A percentile compares a stretch with the other conserved stretches of the same genome.
These are phyloP conservation scores for Danio kyathit DNA, from an alignment of 2,797 vertebrate species.

Conservation along the genomic window DNA sequence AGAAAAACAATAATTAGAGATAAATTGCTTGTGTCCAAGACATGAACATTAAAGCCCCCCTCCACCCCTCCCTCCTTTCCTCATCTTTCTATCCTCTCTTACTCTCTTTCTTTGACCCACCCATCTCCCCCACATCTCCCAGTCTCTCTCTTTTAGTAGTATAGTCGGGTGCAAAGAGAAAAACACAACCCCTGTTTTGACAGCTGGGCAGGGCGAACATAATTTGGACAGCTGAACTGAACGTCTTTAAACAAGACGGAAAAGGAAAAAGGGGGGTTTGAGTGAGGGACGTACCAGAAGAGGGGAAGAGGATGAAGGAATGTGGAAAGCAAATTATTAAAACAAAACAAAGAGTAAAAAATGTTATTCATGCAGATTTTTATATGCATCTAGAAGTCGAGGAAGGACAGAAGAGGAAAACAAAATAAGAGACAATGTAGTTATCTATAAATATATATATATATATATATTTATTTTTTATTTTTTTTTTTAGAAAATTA, in stretches of 20 bases:
- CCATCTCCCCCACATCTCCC: background rate
- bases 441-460: too few relatives aligned
- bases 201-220: constrained; percentile 98
- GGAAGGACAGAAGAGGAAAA: background rate
- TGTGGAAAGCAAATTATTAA: constrained; percentile 33
- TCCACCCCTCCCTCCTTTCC: constrained; percentile 54
- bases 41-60: constrained; percentile 96
- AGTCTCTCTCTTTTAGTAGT: constrained; percentile 84
- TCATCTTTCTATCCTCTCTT: constrained; percentile 72
- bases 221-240: constrained; percentile 92
- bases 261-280: constrained; percentile 63
- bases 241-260: constrained; percentile 80
- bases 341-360: constrained; percentile 43
- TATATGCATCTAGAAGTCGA: constrained; percentile 4
- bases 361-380: constrained; percentile 23
- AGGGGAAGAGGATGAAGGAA: constrained; percentile 30
- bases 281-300: constrained; percentile 56
- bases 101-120: constrained; percentile 77
- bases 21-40: constrained; percentile 99
- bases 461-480: too few relatives aligned
- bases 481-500: too few relatives aligned
- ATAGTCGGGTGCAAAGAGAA: constrained; percentile 97
- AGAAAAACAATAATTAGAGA: constrained; percentile 99
- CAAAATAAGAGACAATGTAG: background rate
- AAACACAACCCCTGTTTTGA: constrained; percentile 99